Conservation (phyloP, 2,797 vertebrate genomes). For the Lacerta agilis region DNA sequence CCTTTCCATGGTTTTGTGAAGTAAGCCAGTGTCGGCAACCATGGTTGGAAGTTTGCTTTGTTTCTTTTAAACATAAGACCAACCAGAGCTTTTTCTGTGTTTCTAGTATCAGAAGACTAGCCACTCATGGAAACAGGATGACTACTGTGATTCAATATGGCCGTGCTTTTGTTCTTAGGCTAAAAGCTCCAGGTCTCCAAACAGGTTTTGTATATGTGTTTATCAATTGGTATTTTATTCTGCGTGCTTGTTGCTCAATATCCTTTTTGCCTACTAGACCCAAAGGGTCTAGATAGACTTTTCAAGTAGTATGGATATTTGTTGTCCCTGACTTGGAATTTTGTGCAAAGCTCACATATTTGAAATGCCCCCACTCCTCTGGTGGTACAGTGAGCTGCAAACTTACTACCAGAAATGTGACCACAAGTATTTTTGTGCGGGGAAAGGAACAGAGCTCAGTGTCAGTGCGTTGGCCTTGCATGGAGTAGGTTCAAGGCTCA, state of each 20-base stretch:
- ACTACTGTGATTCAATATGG: not conserved
- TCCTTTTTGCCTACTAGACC: not conserved
- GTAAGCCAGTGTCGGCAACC: not conserved
- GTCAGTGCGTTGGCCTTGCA: no score
- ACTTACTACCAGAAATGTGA: no score
- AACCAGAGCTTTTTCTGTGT: not conserved
- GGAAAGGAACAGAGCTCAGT: no score
- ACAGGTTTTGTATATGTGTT: not conserved
- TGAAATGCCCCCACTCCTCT: no score
- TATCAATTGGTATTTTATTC: no score
- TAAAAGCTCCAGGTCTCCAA: not conserved
- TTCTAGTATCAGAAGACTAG: not conserved
- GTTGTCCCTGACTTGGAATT: no score
- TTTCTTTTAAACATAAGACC: not conserved
- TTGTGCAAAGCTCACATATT: no score
- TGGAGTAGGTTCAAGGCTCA: no score
- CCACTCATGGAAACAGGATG: not conserved
- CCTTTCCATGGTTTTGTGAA: not conserved
- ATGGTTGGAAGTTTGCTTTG: not conserved
- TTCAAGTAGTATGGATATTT: no score
- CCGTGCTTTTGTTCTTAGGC: not conserved
- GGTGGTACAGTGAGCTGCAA: no score
- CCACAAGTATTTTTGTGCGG: no score
- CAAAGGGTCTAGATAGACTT: no score
- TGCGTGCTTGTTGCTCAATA: not conserved